phyloP scores from a whole-genome alignment of 1,140 invertebrate species.

The Trissolcus basalis region DNA sequence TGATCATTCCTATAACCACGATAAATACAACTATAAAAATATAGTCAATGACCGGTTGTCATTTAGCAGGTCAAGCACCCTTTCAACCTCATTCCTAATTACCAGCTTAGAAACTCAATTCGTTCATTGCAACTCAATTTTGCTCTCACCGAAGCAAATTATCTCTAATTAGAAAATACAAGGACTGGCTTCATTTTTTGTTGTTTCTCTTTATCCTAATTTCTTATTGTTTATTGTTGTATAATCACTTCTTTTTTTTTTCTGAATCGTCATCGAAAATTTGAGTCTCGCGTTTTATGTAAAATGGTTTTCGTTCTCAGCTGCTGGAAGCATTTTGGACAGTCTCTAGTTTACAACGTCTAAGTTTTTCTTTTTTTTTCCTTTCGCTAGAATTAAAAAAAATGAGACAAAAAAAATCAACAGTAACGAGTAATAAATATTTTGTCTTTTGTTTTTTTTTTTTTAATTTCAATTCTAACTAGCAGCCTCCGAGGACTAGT shows the following conservation, averaged over 20 bases:
- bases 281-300: slow-evolving; percentile 10
- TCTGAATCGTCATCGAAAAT: slow-evolving; percentile 23
- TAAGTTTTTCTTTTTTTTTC: slow-evolving; percentile 47
- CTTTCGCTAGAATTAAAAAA: slow-evolving; percentile 23
- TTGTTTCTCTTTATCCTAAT: slow-evolving; percentile 31
- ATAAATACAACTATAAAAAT: slow-evolving; percentile 60
- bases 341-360: slow-evolving; percentile 56
- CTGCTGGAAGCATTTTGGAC: slow-evolving; percentile 69
- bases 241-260: slow-evolving; percentile 32
- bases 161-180: slow-evolving; percentile 56
- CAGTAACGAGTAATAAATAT: slow-evolving; percentile 67
- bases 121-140: slow-evolving; percentile 32
- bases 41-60: slow-evolving; percentile 49
- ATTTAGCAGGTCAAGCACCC: slow-evolving; percentile 61
- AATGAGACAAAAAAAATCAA: slow-evolving; percentile 48
- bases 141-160: slow-evolving; percentile 4
- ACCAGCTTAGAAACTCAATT: slow-evolving; percentile 63
- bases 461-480: slow-evolving; percentile 65
- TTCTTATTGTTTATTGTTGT: slow-evolving; percentile 29
- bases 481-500: slow-evolving; percentile 73
- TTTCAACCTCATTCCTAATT: slow-evolving; percentile 64
- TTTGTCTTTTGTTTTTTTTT: slow-evolving; percentile 34
- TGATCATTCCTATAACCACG: slow-evolving; percentile 43
- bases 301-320: slow-evolving; percentile 1
- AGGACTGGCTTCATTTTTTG: slow-evolving; percentile 50